phyloP scores from a whole-genome alignment of 2,888 invertebrate genomes.

The Halictus ligatus region DNA sequence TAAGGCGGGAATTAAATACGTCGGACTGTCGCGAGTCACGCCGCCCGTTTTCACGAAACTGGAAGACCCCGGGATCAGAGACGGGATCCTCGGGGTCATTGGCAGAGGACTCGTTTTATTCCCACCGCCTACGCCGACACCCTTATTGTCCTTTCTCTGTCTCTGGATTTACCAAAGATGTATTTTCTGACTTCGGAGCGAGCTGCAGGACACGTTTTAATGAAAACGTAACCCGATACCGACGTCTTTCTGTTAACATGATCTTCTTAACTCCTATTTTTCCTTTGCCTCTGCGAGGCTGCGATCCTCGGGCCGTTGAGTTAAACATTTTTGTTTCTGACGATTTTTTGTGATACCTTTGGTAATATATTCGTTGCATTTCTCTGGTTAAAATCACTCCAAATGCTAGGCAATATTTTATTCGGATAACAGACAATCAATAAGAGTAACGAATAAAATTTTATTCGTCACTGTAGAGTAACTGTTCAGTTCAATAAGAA shows the following conservation, averaged over 20 bases:
- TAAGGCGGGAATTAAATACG: conserved; percentile 66
- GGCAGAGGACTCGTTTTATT: background rate
- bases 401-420: too few relatives aligned
- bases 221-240: background rate
- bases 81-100: conserved; percentile 1
- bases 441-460: too few relatives aligned
- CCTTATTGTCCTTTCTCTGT: background rate
- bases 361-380: too few relatives aligned
- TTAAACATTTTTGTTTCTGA: too few relatives aligned
- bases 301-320: too few relatives aligned
- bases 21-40: conserved; percentile 24
- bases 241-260: background rate
- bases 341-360: too few relatives aligned
- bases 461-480: too few relatives aligned
- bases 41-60: conserved; percentile 31
- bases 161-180: conserved; percentile 3
- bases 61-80: background rate
- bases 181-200: background rate
- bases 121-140: background rate
- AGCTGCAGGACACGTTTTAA: background rate
- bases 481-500: too few relatives aligned
- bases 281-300: background rate
- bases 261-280: background rate
- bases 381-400: too few relatives aligned
- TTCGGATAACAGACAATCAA: too few relatives aligned